phyloP scores from a whole-genome alignment of 2,113 vertebrate genomes.

The rabbit (Oryctolagus cuniculus) region DNA sequence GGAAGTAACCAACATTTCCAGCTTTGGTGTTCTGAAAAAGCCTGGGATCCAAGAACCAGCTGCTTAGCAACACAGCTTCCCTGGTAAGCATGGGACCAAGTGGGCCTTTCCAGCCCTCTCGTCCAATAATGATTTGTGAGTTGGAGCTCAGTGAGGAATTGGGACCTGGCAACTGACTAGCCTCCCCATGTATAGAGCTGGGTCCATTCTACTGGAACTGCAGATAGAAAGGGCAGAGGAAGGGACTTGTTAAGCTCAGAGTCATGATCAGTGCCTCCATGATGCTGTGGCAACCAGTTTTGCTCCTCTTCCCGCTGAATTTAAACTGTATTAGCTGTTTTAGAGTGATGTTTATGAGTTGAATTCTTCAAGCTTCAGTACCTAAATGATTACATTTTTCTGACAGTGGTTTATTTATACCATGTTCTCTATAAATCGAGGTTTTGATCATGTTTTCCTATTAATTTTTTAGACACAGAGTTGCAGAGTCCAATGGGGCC shows the following conservation, averaged over 20 bases:
- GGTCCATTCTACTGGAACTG: neutral
- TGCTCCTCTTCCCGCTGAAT: neutral
- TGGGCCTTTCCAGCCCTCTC: neutral
- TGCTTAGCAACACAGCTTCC: constrained; percentile 6
- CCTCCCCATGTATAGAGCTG: constrained; percentile 19
- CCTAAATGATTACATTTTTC: neutral
- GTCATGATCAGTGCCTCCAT: neutral
- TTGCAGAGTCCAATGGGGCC: neutral
- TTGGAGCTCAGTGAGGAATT: neutral
- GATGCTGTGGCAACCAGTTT: neutral
- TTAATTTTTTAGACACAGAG: neutral
- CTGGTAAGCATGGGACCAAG: neutral
- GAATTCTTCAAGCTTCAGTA: neutral
- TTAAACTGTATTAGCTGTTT: neutral
- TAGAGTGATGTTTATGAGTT: neutral
- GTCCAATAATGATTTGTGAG: constrained; percentile 32
- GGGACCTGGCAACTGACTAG: neutral
- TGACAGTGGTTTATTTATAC: neutral
- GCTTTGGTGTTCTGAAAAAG: neutral
- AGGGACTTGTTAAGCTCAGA: neutral
- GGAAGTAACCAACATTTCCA: neutral
- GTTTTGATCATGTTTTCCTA: neutral
- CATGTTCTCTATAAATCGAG: neutral
- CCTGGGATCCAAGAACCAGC: neutral
- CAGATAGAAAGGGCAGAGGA: neutral